Base-by-base conservation (phyloP, 2,888 invertebrate species). In the Busseola fusca region DNA sequence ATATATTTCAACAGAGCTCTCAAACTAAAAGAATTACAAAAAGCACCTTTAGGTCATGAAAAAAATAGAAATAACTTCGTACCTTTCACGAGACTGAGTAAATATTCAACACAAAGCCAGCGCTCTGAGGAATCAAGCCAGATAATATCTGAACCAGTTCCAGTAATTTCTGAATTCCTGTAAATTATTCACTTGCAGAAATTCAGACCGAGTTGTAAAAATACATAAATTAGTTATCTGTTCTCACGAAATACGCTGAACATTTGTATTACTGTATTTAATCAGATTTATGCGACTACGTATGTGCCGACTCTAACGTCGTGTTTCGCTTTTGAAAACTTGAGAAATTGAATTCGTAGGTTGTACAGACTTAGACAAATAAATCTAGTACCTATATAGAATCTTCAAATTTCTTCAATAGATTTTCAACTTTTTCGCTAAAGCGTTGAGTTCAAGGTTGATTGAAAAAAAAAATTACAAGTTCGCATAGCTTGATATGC, bases 141-240 rank as follows among this genome's bases (percentile, higher is more conserved):
- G 83, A 80, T 82, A 74, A 67, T 70, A 80, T 82, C 83, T 74
- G 64, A 65, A 82, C 83, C 83, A 74, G 83, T 80, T 80, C 69
- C 75, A 70, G 64, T 68, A 74, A 74, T 63, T 67, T 80, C 80
- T 70, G 80, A 65, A 82, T 82, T 80, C 76, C 67, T 70, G 69
- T 70, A 82, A 68, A 82, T 82, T 64, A 79, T 80, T 80, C 64
- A 82, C 62, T 45, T 68, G 76, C 14, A 74, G 45, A 70, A 64
- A 79, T 73, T 69, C 68, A 63, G 82, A 64, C 76, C 30, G 48
- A 64, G 50, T 79, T 60, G 74, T 59, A 66, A 78, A 78, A 81
- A 78, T 60, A 50, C 70, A 63, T 75, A 64, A 75, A 80, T 64
- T 68, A 68, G 37, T 52, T 54, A 63, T 54, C 57, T 67, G 81